phyloP scores from a whole-genome alignment of 2,888 invertebrate genomes.

The Elmis aenea region DNA sequence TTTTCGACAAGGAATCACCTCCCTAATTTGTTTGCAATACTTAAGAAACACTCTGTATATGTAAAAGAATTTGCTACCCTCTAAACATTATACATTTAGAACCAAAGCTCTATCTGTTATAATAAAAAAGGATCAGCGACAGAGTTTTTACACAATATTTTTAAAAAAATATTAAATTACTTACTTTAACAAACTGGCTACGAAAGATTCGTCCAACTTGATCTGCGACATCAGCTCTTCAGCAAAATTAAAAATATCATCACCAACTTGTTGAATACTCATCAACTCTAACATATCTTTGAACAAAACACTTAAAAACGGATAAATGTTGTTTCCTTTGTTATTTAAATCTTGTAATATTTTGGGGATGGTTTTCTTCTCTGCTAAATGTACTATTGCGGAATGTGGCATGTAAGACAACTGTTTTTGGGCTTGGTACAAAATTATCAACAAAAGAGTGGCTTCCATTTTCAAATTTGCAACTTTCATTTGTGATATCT shows the following conservation, averaged over 20 bases:
- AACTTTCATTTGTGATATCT: constrained; percentile 51
- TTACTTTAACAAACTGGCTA: constrained; percentile 56
- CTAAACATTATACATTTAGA: too few species aligned
- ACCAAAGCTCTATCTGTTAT: too few species aligned
- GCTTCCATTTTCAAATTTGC: constrained; percentile 58
- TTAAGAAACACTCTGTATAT: too few species aligned
- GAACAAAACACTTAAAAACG: constrained; percentile 56
- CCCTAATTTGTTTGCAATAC: too few species aligned
- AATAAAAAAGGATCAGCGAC: neutral
- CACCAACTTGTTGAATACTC: constrained; percentile 48
- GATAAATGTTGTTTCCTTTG: constrained; percentile 52
- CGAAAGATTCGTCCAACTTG: constrained; percentile 53
- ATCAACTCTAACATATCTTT: constrained; percentile 50
- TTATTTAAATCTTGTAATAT: constrained; percentile 53
- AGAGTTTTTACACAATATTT: constrained; percentile 1
- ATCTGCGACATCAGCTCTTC: constrained; percentile 56
- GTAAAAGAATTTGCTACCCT: too few species aligned
- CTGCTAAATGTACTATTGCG: constrained; percentile 50
- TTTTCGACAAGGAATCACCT: too few species aligned
- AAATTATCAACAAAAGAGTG: constrained; percentile 60
- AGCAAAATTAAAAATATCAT: constrained; percentile 52
- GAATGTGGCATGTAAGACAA: constrained; percentile 50
- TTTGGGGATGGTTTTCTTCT: constrained; percentile 47
- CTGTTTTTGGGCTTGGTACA: constrained; percentile 55
- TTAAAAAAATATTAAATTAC: constrained; percentile 28